Evolutionary conservation across 2,797 vertebrate genomes (phyloP), one percentile per base, ranked within the genome.

Genomic region (Leontocebus nigricollis): DNA sequence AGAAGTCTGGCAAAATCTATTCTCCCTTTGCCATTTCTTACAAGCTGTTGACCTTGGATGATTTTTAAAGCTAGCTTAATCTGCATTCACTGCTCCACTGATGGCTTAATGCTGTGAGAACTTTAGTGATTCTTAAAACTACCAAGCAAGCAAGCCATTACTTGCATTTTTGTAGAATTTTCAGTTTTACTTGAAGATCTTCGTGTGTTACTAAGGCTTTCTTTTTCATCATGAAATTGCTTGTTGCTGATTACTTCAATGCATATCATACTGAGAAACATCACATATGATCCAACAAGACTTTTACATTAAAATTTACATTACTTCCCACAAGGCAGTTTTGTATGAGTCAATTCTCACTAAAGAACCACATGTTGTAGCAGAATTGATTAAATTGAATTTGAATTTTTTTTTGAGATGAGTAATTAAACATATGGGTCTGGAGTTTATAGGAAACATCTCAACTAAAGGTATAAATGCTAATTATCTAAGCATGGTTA

Each of bases 241-340:
- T 26, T 87, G 24, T 39, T 94, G 70, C 13, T 59, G 48, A 96
- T 76, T 92, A 86, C 33, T 89, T 88, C 14, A 86, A 39, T 76
- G 30, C 5, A 14, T 80, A 64, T 30, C 76, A 36, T 73, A 14
- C 86, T 92, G 64, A 24, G 44, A 76, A 95, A 72, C 13, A 77
- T 81, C 26, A 81, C 82, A 93, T 44, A 80, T 89, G 92, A 97
- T 81, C 46, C n/a, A 84, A 80, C 1, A 6, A 87, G 83, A 88
- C 46, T 90, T 96, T 94, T 36, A 48, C 46, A 87, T 96, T 96
- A 93, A 94, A 96, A 59, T 72, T 96, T 93, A 93, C n/a, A 91
- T 93, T 41, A 59, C 50, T 67, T 80, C 10, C 11, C 39, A 39
- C 41, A 76, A 82, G 64, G 93, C 48, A 88, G 57, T 81, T 94